phyloP scores from a whole-genome alignment of 2,888 invertebrate species.

The Coleophora deauratella region DNA sequence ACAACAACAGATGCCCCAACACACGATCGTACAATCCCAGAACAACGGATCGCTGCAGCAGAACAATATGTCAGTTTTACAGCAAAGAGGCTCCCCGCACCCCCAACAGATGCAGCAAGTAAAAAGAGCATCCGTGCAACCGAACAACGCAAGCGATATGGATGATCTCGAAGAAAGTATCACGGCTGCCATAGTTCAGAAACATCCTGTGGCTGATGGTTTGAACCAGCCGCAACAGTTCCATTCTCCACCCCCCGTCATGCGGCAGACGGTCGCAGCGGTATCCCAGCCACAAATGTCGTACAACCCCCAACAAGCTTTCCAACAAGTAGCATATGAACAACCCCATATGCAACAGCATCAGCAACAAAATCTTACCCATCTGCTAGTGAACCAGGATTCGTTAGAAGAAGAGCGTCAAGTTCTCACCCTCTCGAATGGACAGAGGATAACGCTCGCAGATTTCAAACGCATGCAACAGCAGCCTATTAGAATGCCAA shows the following conservation, averaged over 20 bases:
- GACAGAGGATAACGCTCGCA: constrained; percentile 59
- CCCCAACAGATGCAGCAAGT: constrained; percentile 24
- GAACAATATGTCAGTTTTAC: constrained; percentile 34
- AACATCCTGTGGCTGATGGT: constrained; percentile 43
- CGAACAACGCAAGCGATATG: constrained; percentile 63
- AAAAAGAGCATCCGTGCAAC: constrained; percentile 59
- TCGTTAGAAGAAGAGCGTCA: constrained; percentile 54
- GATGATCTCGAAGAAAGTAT: constrained; percentile 71
- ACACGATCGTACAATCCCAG: constrained; percentile 36
- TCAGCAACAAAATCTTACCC: constrained; percentile 41
- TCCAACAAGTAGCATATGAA: constrained; percentile 38
- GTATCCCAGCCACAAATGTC: constrained; percentile 31
- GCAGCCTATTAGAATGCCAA: constrained; percentile 38
- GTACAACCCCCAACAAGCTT: constrained; percentile 38
- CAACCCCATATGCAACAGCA: constrained; percentile 39
- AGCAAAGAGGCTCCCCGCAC: constrained; percentile 40
- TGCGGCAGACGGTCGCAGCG: constrained; percentile 31
- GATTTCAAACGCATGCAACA: constrained; percentile 61
- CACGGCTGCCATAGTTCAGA: constrained; percentile 64
- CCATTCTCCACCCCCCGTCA: constrained; percentile 37
- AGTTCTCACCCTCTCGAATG: constrained; percentile 50
- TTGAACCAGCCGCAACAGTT: constrained; percentile 39
- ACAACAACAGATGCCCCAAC: constrained; percentile 33
- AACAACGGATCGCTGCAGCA: constrained; percentile 45
- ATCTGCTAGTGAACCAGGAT: constrained; percentile 51